Evolutionary conservation across 2,888 invertebrate genomes (phyloP).

Genomic region (Drosophila falleni): DNA sequence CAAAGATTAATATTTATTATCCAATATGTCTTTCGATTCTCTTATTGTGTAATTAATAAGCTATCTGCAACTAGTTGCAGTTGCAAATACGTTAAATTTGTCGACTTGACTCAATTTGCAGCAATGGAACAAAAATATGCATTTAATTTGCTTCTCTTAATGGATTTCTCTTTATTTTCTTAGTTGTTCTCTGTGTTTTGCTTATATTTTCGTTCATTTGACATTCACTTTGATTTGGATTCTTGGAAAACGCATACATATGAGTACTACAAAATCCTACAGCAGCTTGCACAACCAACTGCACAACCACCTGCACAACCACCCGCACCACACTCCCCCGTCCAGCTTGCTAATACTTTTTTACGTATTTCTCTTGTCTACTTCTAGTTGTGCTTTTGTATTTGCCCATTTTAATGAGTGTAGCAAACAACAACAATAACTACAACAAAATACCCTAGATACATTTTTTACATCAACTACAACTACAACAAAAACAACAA

Average conservation of each 20-base stretch:
- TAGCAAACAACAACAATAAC: conserved; percentile 61
- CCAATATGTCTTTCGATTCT: background rate
- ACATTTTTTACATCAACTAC: conserved; percentile 63
- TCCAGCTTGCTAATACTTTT: conserved; percentile 75
- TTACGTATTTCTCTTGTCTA: conserved; percentile 76
- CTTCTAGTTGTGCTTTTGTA: conserved; percentile 78
- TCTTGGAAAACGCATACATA: conserved; percentile 13
- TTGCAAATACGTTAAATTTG: background rate
- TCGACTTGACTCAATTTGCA: conserved; percentile 60
- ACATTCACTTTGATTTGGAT: conserved; percentile 20
- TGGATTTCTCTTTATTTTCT: conserved; percentile 1
- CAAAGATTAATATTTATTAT: background rate
- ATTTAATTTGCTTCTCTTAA: background rate
- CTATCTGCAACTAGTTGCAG: conserved; percentile 1
- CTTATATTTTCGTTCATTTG: conserved; percentile 13
- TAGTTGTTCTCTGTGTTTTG: conserved; percentile 8
- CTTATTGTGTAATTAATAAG: background rate
- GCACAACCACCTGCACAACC: conserved; percentile 20
- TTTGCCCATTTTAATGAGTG: conserved; percentile 79
- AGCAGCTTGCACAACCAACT: conserved; percentile 18
- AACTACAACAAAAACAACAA: conserved; percentile 36
- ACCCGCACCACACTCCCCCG: conserved; percentile 22
- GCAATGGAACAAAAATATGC: conserved; percentile 3
- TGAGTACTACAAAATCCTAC: background rate
- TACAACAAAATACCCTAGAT: conserved; percentile 30